Evolutionary conservation across 2,888 invertebrate genomes (phyloP), one percentile per base, ranked within the genome.

Genomic region (Podabrus alpinus): DNA sequence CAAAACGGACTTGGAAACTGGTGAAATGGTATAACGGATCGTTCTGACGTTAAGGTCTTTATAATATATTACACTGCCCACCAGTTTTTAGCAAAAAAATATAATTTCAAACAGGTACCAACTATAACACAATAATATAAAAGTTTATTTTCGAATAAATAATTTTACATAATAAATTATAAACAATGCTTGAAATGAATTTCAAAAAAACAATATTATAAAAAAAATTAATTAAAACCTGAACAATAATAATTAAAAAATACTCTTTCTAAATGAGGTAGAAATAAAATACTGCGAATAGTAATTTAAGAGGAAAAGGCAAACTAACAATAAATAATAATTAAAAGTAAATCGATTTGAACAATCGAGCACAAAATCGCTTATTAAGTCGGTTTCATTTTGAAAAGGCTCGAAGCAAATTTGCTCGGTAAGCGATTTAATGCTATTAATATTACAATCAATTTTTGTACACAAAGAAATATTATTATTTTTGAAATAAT

Each of bases 391-490:
- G 15, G 77, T 71, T 29, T 80, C 79, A 66, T 72, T 74, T 72
- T 74, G 59, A 72, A 60, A 76, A 11, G 71, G 77, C 66, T 68
- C 77, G 17, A 77, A 78, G 15, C 86, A 86, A 60, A 81, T 78
- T 15, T 77, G 75, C 61, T 82, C 81, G 9, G 83, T 79, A 74
- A 79, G 84, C 24, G 67, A 25, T 16, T 82, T 77, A 10, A 82
- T 81, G 24, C 79, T 77, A 59, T 80, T 80, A 5, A 69, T 64
- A 68, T 80, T 82, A 77, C 87, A 87, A 62, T 79, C 80, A n/a
- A 70, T 70, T 69, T 81, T 82, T 60, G 81, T 77, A 76, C 87
- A 87, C 15, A 87, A 70, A 59, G 82, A 82, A 11, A 85, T 81
- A 74, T 85, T 85, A 25, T 78, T 76, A 21, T 78, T 77, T 70